phyloP scores from a whole-genome alignment of 2,888 invertebrate genomes.

The Leptinotarsa juncta region DNA sequence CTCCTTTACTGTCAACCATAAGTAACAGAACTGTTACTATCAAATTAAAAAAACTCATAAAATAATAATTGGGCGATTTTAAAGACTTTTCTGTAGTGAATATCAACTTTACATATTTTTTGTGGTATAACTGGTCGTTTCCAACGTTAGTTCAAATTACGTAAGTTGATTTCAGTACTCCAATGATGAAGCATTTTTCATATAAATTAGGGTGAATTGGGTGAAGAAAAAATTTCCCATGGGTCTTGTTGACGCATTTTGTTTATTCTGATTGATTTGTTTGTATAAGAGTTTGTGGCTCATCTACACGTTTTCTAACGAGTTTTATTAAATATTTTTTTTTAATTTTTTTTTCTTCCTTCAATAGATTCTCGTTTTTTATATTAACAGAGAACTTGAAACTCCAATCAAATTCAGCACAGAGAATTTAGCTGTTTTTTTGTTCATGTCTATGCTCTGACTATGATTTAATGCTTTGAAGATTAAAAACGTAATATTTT shows the following conservation, averaged over 20 bases:
- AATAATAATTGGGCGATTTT: background rate
- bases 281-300: no score
- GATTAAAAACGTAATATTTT: no score
- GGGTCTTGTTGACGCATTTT: background rate
- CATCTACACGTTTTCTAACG: no score
- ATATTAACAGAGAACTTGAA: no score
- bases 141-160: constrained; percentile 5
- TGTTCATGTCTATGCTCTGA: no score
- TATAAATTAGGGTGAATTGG: background rate
- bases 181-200: constrained; percentile 6
- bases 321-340: no score
- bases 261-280: background rate
- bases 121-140: background rate
- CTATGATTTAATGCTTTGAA: no score
- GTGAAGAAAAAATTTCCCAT: background rate
- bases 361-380: no score
- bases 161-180: background rate
- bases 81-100: constrained; percentile 2
- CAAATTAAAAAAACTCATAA: background rate
- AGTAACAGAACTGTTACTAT: background rate
- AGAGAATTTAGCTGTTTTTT: no score
- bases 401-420: no score
- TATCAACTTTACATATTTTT: background rate
- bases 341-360: no score
- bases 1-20: background rate